Evolutionary conservation across 2,113 vertebrate species (phyloP).

Genomic region (Micronycteris hirsuta): DNA sequence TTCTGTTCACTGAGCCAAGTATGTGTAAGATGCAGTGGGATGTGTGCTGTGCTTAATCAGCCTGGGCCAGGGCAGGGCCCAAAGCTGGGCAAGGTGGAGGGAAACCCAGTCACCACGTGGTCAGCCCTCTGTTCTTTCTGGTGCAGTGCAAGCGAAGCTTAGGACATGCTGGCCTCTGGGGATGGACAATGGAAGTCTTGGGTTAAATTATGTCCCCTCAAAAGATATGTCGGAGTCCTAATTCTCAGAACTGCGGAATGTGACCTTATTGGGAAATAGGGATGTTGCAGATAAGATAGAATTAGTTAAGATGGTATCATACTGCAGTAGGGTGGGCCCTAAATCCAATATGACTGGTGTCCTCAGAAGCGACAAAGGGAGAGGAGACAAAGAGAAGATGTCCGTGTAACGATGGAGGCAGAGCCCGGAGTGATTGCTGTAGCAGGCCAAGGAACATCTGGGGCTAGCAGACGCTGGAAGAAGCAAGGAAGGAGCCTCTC

Average conservation of each 20-base stretch:
- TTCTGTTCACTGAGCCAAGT: background rate
- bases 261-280: background rate
- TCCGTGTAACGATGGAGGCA: background rate
- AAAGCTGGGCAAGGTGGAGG: background rate
- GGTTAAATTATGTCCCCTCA: background rate
- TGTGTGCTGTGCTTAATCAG: background rate
- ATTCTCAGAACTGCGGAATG: background rate
- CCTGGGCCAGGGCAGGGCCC: background rate
- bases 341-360: background rate
- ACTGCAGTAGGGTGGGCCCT: background rate
- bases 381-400: background rate
- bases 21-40: accelerated
- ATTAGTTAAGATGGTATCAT: background rate
- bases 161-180: too few relatives aligned
- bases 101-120: background rate
- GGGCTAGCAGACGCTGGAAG: background rate
- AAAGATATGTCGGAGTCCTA: background rate
- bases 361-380: background rate
- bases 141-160: background rate
- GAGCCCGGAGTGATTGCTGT: background rate
- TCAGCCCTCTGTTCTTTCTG: background rate
- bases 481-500: background rate
- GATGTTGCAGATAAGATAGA: background rate
- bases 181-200: background rate
- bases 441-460: background rate